These are phyloP conservation scores for Galeruca laticollis DNA, from an alignment of 2,888 invertebrate genomes.

Conservation along the genomic window DNA sequence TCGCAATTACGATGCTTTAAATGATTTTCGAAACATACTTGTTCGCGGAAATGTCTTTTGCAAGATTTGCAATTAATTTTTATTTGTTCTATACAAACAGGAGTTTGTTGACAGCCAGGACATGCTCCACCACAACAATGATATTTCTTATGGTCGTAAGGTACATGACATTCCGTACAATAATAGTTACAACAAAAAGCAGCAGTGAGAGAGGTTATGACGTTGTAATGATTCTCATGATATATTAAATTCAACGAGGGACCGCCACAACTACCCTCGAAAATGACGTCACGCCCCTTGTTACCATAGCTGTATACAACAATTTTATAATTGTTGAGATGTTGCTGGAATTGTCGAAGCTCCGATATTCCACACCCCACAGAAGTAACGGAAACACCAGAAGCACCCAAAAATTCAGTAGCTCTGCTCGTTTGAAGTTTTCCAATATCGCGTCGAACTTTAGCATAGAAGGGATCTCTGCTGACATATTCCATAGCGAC, in stretches of 20 bases:
- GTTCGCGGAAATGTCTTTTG: constrained; percentile 30
- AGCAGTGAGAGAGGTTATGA: constrained; percentile 49
- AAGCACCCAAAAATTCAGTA: constrained; percentile 1
- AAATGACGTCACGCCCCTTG: constrained; percentile 38
- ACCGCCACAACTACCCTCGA: constrained; percentile 18
- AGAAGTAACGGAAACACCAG: constrained; percentile 25
- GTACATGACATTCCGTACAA: constrained; percentile 49
- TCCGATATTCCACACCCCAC: constrained; percentile 33
- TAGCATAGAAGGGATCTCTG: constrained; percentile 23
- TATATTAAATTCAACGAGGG: constrained; percentile 47
- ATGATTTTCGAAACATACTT: constrained; percentile 38
- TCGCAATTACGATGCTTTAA: constrained; percentile 21
- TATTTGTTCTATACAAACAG: constrained; percentile 27
- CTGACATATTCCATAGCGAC: constrained; percentile 33
- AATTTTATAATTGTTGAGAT: constrained; percentile 39
- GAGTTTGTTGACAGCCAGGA: constrained; percentile 15
- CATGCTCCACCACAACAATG: constrained; percentile 34
- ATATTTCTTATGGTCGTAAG: constrained; percentile 39
- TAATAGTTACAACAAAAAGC: constrained; percentile 49
- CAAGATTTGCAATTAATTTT: constrained; percentile 35
- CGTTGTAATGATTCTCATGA: constrained; percentile 48
- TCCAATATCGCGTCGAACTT: constrained; percentile 26
- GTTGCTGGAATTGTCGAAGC: constrained; percentile 32
- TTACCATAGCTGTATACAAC: constrained; percentile 39
- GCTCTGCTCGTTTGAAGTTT: constrained; percentile 20